Percentiles rank a stretch among this genome's conserved stretches.
These are phyloP conservation scores for Poecilia gillii DNA, from an alignment of 2,797 vertebrate species.

Conservation along the genomic window DNA sequence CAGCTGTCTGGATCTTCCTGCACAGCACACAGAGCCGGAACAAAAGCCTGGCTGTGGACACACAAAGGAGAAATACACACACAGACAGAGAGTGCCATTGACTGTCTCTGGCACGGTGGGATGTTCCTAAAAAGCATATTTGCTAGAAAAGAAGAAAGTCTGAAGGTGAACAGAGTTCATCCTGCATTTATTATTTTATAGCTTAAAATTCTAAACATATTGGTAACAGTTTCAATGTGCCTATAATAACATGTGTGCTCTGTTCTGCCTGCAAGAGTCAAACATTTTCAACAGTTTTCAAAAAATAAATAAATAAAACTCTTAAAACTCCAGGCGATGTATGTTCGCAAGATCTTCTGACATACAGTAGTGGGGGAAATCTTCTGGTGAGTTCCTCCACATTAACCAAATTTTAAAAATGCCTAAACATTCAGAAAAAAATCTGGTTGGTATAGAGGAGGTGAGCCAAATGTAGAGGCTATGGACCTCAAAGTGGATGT, in stretches of 20 bases:
- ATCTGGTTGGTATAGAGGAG: background rate
- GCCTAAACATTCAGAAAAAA: background rate
- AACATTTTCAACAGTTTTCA: background rate
- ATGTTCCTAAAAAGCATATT: constrained; percentile 60
- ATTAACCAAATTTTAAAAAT: background rate
- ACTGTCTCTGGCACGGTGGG: constrained; percentile 37
- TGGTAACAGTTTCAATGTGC: background rate
- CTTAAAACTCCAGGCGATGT: background rate
- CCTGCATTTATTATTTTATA: background rate
- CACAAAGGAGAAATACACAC: constrained; percentile 60
- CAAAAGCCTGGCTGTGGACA: constrained; percentile 56
- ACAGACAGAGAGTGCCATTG: constrained; percentile 20
- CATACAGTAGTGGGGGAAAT: too few relatives aligned
- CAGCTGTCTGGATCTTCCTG: constrained; percentile 66
- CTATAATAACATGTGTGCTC: background rate
- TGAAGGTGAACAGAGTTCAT: background rate
- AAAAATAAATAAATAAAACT: too few relatives aligned
- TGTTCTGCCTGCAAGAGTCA: background rate
- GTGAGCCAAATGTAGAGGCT: background rate
- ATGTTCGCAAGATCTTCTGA: background rate
- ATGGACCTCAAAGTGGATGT: background rate
- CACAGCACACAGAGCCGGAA: constrained; percentile 55
- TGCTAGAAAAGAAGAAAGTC: constrained; percentile 4
- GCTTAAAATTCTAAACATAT: background rate
- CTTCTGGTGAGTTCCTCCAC: background rate